phyloP scores from a whole-genome alignment of 2,888 invertebrate genomes.

The Tetheella fluctuosa region DNA sequence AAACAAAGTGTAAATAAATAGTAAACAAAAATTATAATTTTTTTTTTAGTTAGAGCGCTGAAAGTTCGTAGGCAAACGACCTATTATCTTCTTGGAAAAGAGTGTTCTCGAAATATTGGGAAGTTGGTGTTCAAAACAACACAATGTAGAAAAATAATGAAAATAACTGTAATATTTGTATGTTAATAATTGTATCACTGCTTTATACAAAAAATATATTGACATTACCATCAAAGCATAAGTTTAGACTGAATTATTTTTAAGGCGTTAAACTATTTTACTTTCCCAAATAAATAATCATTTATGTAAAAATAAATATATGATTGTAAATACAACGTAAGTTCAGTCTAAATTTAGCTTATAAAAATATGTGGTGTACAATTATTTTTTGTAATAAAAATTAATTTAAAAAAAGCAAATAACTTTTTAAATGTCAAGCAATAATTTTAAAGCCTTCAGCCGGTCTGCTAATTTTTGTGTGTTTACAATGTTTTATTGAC shows the following conservation, averaged over 20 bases:
- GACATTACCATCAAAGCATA: conserved; percentile 9
- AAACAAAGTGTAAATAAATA: conserved; percentile 54
- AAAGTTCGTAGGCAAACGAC: conserved; percentile 35
- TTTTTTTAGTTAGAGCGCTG: conserved; percentile 50
- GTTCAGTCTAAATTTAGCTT: conserved; percentile 22
- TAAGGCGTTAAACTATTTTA: not conserved
- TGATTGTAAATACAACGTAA: not conserved
- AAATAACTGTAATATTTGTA: conserved; percentile 11
- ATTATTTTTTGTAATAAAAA: conserved; percentile 34
- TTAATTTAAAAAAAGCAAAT: conserved; percentile 41
- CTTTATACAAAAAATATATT: conserved; percentile 13
- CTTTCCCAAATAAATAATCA: not conserved
- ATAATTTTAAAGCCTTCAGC: conserved; percentile 72
- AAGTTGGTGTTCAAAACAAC: conserved; percentile 8
- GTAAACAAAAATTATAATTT: conserved; percentile 34
- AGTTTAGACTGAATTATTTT: conserved; percentile 14
- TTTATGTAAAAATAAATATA: not conserved
- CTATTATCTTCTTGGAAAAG: conserved; percentile 34
- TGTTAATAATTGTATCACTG: conserved; percentile 12
- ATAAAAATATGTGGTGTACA: conserved; percentile 29
- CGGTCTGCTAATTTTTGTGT: conserved; percentile 58
- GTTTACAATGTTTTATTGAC: conserved; percentile 28
- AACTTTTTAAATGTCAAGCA: conserved; percentile 59
- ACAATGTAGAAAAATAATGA: conserved; percentile 11
- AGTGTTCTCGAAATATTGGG: conserved; percentile 15